Evolutionary conservation across 2,113 vertebrate species (phyloP).

Genomic region (Xiphorhynchus elegans): DNA sequence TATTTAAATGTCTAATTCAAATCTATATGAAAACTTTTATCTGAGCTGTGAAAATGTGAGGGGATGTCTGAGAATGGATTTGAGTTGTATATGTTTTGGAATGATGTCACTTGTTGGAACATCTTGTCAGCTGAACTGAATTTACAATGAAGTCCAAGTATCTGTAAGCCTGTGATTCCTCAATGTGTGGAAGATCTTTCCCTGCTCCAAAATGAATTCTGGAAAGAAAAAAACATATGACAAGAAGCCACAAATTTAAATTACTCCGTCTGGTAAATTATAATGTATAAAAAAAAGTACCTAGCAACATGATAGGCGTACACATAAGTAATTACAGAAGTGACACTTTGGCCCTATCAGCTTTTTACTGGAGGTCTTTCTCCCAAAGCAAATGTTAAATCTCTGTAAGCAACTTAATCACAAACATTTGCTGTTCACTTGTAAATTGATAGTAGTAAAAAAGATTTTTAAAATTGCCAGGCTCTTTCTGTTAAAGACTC

Average conservation of each 20-base stretch:
- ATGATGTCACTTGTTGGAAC: not conserved
- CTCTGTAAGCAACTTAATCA: not conserved
- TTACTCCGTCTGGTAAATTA: conserved; percentile 14
- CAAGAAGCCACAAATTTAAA: not conserved
- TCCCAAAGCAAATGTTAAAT: conserved; percentile 8
- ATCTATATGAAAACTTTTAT: not conserved
- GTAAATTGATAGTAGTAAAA: conserved; percentile 41
- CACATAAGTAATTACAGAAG: not conserved
- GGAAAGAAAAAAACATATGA: not conserved
- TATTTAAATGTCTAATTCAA: conserved; percentile 15
- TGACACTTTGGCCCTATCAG: not conserved
- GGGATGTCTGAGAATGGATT: not conserved
- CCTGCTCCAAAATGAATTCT: conserved; percentile 24
- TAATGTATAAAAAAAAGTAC: not conserved
- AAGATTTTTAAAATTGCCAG: conserved; percentile 2
- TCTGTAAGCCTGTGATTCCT: not conserved
- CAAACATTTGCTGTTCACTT: conserved; percentile 35
- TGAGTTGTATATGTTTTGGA: not conserved
- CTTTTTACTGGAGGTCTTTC: conserved; percentile 10
- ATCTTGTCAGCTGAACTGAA: conserved; percentile 33
- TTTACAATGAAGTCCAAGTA: conserved; percentile 11
- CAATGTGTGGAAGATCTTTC: not conserved
- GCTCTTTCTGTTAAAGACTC: not conserved
- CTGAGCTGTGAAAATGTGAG: not conserved
- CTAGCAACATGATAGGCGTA: not conserved